These are phyloP conservation scores for Brachionus rubens DNA, from an alignment of 1,140 invertebrate genomes.

Conservation along the genomic window DNA sequence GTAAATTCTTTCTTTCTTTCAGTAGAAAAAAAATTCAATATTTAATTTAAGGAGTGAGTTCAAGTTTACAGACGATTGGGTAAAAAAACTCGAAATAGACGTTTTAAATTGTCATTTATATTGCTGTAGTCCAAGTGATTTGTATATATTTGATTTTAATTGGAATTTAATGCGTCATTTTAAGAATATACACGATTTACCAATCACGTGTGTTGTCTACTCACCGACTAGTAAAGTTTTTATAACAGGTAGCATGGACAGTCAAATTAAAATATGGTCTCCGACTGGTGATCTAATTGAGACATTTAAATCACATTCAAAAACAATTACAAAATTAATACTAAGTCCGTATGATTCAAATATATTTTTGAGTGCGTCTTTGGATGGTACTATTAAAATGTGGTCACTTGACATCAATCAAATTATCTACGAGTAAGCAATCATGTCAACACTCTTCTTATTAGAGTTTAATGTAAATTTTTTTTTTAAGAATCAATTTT, in stretches of 20 bases:
- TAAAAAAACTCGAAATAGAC: slow-evolving; percentile 15
- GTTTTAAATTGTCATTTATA: slow-evolving; percentile 28
- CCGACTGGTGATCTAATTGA: slow-evolving; percentile 54
- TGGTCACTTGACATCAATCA: slow-evolving; percentile 59
- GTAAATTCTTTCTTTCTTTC: too few species aligned
- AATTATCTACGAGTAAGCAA: slow-evolving; percentile 54
- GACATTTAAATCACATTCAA: slow-evolving; percentile 57
- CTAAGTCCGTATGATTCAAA: slow-evolving; percentile 55
- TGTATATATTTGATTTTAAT: slow-evolving; percentile 28
- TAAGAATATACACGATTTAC: slow-evolving; percentile 3
- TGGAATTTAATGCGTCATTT: slow-evolving; percentile 17
- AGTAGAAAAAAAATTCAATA: too few species aligned
- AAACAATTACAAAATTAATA: slow-evolving; percentile 54
- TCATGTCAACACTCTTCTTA: too few species aligned
- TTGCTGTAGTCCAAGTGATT: neutral
- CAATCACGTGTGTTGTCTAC: slow-evolving; percentile 23
- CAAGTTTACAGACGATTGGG: neutral
- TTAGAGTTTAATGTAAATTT: too few species aligned
- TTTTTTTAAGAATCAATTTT: slow-evolving; percentile 2
- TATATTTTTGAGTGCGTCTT: slow-evolving; percentile 54
- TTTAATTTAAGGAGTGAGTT: too few species aligned
- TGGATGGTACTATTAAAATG: slow-evolving; percentile 57
- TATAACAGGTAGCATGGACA: slow-evolving; percentile 20
- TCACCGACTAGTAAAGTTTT: neutral
- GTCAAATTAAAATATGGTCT: slow-evolving; percentile 58